These are phyloP conservation scores for Drosophila mojavensis DNA, from an alignment of 1,140 invertebrate species.

Conservation along the genomic window DNA sequence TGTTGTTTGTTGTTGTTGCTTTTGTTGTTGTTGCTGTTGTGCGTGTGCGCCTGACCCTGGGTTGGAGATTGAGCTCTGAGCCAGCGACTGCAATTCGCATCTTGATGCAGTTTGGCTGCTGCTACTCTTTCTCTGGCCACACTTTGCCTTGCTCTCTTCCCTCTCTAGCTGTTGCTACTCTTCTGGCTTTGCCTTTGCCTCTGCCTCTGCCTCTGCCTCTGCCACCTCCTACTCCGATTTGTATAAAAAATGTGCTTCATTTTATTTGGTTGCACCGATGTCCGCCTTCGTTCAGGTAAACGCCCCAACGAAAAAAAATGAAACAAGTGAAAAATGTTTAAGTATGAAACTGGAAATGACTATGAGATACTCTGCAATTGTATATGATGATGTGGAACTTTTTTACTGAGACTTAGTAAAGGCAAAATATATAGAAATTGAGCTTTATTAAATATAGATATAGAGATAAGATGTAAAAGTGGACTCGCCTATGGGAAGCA, in stretches of 20 bases:
- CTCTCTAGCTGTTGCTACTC: not conserved
- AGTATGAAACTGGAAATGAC: not conserved
- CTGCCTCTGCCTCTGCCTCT: not conserved
- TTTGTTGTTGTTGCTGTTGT: constrained; percentile 43
- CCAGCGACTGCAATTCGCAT: constrained; percentile 53
- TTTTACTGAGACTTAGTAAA: too few relatives aligned
- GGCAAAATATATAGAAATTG: too few relatives aligned
- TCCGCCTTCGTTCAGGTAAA: constrained; percentile 72
- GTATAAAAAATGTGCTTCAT: constrained; percentile 82
- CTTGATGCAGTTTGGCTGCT: constrained; percentile 62
- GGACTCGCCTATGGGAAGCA: too few relatives aligned
- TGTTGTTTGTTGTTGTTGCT: constrained; percentile 43
- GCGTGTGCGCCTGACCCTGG: constrained; percentile 68
- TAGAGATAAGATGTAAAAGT: too few relatives aligned
- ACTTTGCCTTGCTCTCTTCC: not conserved
- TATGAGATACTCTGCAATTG: not conserved
- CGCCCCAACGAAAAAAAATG: constrained; percentile 49
- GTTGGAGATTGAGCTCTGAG: not conserved
- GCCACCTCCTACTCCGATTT: constrained; percentile 62
- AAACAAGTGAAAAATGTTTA: constrained; percentile 11
- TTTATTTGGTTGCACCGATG: constrained; percentile 74
- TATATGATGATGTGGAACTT: too few relatives aligned
- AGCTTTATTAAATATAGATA: not conserved
- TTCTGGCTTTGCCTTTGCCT: not conserved
- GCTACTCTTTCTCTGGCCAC: constrained; percentile 11